Evolutionary conservation across 2,888 invertebrate species (phyloP).

Genomic region (Drosophila falleni): DNA sequence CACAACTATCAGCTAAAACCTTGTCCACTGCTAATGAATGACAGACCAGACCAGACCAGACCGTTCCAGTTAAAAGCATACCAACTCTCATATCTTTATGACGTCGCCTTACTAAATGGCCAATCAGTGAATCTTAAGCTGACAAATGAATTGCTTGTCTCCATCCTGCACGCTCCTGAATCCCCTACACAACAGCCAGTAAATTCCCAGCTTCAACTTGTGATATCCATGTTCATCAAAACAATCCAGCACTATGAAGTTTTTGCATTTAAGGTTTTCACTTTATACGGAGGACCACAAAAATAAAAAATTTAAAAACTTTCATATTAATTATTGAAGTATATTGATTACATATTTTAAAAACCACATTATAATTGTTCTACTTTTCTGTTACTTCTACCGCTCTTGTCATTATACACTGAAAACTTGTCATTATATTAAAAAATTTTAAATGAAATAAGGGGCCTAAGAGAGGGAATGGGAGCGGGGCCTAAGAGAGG

Average conservation of each 20-base stretch:
- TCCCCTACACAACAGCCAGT: background rate
- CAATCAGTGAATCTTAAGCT: conserved; percentile 65
- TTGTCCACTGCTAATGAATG: conserved; percentile 67
- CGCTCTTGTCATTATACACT: too few relatives aligned
- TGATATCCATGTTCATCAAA: conserved; percentile 16
- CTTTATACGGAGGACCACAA: too few relatives aligned
- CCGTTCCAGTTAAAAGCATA: conserved; percentile 18
- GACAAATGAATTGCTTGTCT: conserved; percentile 51
- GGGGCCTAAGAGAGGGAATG: too few relatives aligned
- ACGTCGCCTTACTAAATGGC: conserved; percentile 71
- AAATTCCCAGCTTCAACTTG: conserved; percentile 2
- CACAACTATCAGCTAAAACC: conserved; percentile 45
- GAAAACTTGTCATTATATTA: too few relatives aligned
- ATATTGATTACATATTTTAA: too few relatives aligned
- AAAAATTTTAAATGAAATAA: too few relatives aligned
- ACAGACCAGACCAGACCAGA: conserved; percentile 17
- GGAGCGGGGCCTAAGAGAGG: too few relatives aligned
- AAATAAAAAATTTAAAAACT: background rate
- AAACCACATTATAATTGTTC: too few relatives aligned
- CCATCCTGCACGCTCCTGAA: background rate
- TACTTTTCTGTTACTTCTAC: too few relatives aligned
- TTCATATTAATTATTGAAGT: too few relatives aligned
- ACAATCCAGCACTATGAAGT: background rate
- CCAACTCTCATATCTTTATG: conserved; percentile 63
- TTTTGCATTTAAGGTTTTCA: background rate